Evolutionary conservation across 2,797 vertebrate species (phyloP), one percentile per base, ranked within the genome.

Genomic region (Danio aesculapii): DNA sequence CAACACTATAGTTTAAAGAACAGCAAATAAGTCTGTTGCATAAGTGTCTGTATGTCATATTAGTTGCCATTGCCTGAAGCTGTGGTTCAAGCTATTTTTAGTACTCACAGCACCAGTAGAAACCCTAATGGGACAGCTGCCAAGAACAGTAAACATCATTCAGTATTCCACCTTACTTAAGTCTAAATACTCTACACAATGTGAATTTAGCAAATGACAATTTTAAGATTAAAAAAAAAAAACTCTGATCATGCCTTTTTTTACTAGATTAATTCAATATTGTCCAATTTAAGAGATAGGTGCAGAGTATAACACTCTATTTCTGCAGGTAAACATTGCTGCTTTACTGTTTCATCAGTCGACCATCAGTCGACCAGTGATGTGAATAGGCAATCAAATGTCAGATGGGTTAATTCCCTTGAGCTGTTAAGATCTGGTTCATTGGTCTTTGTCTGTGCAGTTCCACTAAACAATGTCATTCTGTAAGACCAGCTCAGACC

Each of bases 41-140:
- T 73, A 73, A 80, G 50, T 80, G 69, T 66, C 78, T 71, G 68
- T 73, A 47, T 73, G 78, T 64, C 68, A 63, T 55, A 63, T 79
- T 80, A 73, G 59, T 49, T 73, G 69, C 69, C 61, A 63, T 72
- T 6, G 68, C 77, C 68, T 72, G 63, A 63, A 79, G 59, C 69
- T 47, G 13, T 55, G 17, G 49, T 72, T 55, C 21, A 17, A 46
- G 69, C 50, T 66, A 73, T 80, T 80, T 57, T 80, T 80, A 66
- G 67, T 79, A 4, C 9, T 52, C 57, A 62, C 39, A 79, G 78
- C 69, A 73, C 49, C 57, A 72, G 68, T 72, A 63, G 68, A 79
- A 79, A 64, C 47, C 77, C 78, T 80, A 80, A 80, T 80, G 59
- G 69, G 78, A 80, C 68, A 73, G 61, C 69, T 80, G 78, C 69